Evolutionary conservation across 2,797 vertebrate genomes (phyloP), one percentile per base, ranked within the genome.

Genomic region (Pangasius larnaudii): DNA sequence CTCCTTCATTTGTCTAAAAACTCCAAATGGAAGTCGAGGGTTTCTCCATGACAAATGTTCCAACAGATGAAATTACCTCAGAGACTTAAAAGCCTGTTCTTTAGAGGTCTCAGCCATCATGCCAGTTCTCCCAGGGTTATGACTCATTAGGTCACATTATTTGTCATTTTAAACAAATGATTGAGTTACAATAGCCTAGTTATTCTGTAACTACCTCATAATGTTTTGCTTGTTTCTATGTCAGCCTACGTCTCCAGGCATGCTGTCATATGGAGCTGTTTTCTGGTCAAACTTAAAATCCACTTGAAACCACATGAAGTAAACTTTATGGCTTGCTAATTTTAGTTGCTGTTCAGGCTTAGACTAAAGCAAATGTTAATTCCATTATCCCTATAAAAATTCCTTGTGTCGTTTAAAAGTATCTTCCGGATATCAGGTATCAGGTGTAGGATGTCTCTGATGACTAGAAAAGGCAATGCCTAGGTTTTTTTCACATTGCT

Each of bases 81-180:
- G 63, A 65, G 33, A 39, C 3, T 65, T 56, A n/a, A 63, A 59
- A 83, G 56, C 22, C 11, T 59, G 53, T 39, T 27, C 24, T 88
- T 51, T 58, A 69, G 27, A 42, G 51, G 72, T 39, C 22, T 82
- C 58, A 84, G 19, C 61, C 16, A 19, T 86, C 27, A 11, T 63
- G 86, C 65, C 58, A 71, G 65, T 65, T 36, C 82, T 84, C 80
- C 19, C 80, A 81, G 19, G 16, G 27, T 82, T 59, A 87, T 85
- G 56, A 87, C 87, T 77, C 69, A 39, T 92, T 89, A 89, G 49
- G 59, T 85, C 58, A 75, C 84, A 87, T 90, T 87, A 85, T 89
- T 80, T 86, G 84, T 91, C 39, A 49, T 78, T 88, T 91, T 88
- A 91, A 89, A 91, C 53, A 87, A 88, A 87, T 86, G 71, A 88